These are phyloP conservation scores for Acrocephalus arundinaceus DNA, from an alignment of 2,113 vertebrate genomes.

Conservation along the genomic window DNA sequence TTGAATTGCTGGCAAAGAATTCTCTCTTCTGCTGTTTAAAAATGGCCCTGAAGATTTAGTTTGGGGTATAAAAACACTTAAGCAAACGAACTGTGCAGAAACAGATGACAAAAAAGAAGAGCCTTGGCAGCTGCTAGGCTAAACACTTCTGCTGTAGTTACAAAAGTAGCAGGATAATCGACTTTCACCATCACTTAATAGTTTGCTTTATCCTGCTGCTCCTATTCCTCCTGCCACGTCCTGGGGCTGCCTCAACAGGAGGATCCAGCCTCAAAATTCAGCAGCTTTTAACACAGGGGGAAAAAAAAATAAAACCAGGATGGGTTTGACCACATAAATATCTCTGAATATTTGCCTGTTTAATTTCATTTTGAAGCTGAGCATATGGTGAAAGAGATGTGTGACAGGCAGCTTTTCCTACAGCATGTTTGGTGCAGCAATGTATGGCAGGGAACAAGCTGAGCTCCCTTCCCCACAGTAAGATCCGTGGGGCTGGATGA, in stretches of 20 bases:
- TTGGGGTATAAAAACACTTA: neutral
- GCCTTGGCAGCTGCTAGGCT: neutral
- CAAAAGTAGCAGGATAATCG: neutral
- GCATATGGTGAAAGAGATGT: neutral
- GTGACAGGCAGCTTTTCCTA: neutral
- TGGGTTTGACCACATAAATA: neutral
- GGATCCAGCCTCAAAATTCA: neutral
- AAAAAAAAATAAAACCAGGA: neutral
- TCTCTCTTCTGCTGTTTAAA: neutral
- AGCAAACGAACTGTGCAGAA: neutral
- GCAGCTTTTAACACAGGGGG: neutral
- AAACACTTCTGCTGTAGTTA: neutral
- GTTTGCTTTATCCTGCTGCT: neutral
- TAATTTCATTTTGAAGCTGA: neutral
- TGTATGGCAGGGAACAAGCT: neutral
- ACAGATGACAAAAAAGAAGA: neutral
- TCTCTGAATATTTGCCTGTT: neutral
- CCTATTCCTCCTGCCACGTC: neutral
- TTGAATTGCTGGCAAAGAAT: neutral
- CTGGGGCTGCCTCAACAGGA: neutral
- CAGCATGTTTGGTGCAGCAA: neutral
- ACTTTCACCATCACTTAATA: neutral
- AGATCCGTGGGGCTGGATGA: neutral
- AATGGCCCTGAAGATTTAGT: neutral
- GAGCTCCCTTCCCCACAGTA: rapidly evolving